Percentiles rank a stretch among this genome's conserved stretches.
These are phyloP conservation scores for Euclidia mi DNA, from an alignment of 2,888 invertebrate species.

Conservation along the genomic window DNA sequence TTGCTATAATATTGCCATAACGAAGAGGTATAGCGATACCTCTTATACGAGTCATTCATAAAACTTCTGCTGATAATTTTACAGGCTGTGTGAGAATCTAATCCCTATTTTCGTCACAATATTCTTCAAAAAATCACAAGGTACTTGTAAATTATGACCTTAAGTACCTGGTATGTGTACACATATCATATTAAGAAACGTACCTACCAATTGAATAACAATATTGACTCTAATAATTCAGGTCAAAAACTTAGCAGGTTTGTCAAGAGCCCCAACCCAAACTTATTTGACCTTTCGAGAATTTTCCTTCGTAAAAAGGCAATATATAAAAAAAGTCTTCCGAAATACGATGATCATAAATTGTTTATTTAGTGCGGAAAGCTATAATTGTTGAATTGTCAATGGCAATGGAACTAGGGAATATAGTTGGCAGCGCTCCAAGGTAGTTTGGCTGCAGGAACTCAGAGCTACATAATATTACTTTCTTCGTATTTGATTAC, in stretches of 20 bases:
- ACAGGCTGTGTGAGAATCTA: too few relatives aligned
- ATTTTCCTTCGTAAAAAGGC: background rate
- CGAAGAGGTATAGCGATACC: too few relatives aligned
- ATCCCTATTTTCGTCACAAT: too few relatives aligned
- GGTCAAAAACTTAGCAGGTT: constrained; percentile 2
- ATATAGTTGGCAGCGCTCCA: constrained; percentile 66
- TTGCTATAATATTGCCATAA: too few relatives aligned
- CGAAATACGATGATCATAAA: constrained; percentile 7
- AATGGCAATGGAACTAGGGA: constrained; percentile 52
- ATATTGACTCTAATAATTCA: constrained; percentile 4
- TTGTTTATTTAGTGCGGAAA: constrained; percentile 3
- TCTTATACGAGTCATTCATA: too few relatives aligned
- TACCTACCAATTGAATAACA: too few relatives aligned
- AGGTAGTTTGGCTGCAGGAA: constrained; percentile 46
- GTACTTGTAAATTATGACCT: too few relatives aligned
- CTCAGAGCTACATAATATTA: constrained; percentile 29
- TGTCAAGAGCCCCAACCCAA: background rate
- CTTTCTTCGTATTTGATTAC: constrained; percentile 11
- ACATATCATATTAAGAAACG: too few relatives aligned
- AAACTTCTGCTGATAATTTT: too few relatives aligned
- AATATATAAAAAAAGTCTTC: background rate
- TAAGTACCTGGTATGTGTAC: too few relatives aligned
- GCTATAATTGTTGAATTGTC: constrained; percentile 45
- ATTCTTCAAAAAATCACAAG: too few relatives aligned
- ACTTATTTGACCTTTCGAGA: constrained; percentile 2